Conservation (phyloP, 2,113 vertebrate species). For the Petroica traversi region DNA sequence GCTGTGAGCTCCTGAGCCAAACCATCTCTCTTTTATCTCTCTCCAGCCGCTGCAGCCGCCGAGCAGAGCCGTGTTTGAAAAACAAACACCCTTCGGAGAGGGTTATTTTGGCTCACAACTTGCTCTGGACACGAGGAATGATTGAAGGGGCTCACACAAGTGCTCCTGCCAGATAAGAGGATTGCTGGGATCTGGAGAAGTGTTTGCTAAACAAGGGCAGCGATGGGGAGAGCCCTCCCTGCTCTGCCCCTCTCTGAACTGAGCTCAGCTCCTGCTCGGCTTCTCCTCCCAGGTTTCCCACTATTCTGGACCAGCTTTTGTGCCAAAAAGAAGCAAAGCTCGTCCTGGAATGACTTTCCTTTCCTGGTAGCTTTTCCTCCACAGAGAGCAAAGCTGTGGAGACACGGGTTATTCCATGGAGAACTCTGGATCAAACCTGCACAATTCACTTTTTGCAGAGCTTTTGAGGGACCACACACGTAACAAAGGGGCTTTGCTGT, state of each 20-base stretch:
- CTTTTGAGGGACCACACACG: background rate
- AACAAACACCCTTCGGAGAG: background rate
- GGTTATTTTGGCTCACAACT: slow-evolving; percentile 49
- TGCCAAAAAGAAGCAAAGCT: background rate
- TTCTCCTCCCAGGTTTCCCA: background rate
- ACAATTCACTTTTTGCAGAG: background rate
- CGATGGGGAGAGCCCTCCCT: background rate
- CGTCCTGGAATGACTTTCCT: background rate
- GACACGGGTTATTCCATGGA: background rate
- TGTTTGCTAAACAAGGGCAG: slow-evolving; percentile 57
- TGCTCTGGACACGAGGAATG: background rate
- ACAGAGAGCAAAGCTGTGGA: background rate
- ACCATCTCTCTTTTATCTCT: background rate
- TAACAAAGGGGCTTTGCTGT: background rate
- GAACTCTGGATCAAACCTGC: background rate
- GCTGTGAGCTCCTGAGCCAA: background rate
- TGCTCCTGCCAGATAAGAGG: background rate
- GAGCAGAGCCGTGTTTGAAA: slow-evolving; percentile 21
- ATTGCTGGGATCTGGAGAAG: background rate
- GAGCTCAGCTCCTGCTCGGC: background rate
- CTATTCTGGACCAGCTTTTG: background rate
- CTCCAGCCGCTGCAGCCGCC: background rate
- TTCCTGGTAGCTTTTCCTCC: background rate
- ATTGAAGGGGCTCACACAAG: slow-evolving; percentile 22
- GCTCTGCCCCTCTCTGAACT: background rate